Base-by-base conservation (phyloP, 2,888 invertebrate genomes). In the Thera obeliscata region DNA sequence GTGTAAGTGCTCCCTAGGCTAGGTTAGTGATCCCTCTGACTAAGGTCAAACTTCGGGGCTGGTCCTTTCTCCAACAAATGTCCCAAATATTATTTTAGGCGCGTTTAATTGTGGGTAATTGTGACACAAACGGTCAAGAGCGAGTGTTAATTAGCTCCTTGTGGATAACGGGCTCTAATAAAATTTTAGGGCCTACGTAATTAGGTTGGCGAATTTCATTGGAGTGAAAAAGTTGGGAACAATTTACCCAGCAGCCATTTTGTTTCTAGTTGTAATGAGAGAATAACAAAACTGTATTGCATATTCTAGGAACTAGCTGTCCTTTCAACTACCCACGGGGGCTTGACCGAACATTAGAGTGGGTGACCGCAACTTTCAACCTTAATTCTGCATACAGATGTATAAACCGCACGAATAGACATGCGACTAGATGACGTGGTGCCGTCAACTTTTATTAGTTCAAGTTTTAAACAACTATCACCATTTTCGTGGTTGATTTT, bases 31-130 rank as follows among this genome's bases (percentile, higher is more conserved):
- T 55, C 35, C 46, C 61, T 61, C 54, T 48, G 22, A 22, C 22
- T n/a, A 7, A 49, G 41, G 35, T 8, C 49, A 38, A 56, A 49
- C 56, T 54, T 58, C n/a, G 41, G 50, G 9, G 43, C 38, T 3
- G 48, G 57, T 12, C 36, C 52, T 12, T 62, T 56, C 60, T 35
- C 56, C 35, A 46, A 50, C 64, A 33, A 66, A 61, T 49, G 66
- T 66, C 58, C 64, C 61, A 77, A 78, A 85, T 85, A 85, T 85
- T 84, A 83, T 85, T 83, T 82, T 81, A 83, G 83, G 81, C 73
- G 76, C 76, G 60, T 81, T 82, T 81, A 83, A 81, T 79, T 79
- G 78, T 76, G 74, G 78, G 79, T 82, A 81, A 80, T 83, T 82
- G 80, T 76, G 78, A 80, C 71, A 74, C 72, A 71, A 70, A 69